phyloP scores from a whole-genome alignment of 92 coral and sea anemone species.

The Actinostola sp. region DNA sequence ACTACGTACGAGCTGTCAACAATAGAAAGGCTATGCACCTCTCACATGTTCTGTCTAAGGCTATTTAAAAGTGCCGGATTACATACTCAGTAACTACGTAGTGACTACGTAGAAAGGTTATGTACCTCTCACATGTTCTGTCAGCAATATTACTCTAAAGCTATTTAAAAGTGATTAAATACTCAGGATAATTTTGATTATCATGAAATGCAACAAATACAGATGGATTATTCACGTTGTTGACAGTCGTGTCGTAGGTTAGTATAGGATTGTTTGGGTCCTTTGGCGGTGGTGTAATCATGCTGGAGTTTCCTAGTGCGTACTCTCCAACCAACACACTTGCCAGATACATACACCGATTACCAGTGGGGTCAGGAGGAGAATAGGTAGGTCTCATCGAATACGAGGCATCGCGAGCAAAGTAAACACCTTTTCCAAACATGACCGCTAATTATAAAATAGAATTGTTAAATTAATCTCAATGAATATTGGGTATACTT shows the following conservation, averaged over 20 bases:
- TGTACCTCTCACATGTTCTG: too few relatives aligned
- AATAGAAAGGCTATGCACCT: too few relatives aligned
- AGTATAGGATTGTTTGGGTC: slow-evolving; percentile 32
- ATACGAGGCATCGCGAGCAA: slow-evolving; percentile 63
- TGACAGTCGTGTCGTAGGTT: slow-evolving; percentile 50
- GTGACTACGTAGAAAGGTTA: too few relatives aligned
- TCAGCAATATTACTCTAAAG: background rate
- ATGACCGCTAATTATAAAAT: slow-evolving; percentile 26
- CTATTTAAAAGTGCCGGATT: too few relatives aligned
- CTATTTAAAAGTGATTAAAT: slow-evolving; percentile 58
- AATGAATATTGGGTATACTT: too few relatives aligned
- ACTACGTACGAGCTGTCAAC: too few relatives aligned
- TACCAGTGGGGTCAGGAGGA: slow-evolving; percentile 42
- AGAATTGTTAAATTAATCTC: too few relatives aligned
- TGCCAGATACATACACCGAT: slow-evolving; percentile 68
- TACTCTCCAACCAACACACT: slow-evolving; percentile 73
- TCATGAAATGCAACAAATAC: slow-evolving; percentile 74
- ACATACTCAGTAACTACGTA: too few relatives aligned
- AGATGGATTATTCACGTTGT: slow-evolving; percentile 23
- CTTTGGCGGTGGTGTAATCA: slow-evolving; percentile 65
- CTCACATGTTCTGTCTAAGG: too few relatives aligned
- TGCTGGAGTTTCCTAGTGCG: slow-evolving; percentile 35
- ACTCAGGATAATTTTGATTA: slow-evolving; percentile 73
- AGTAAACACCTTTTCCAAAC: slow-evolving; percentile 67
- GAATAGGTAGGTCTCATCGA: slow-evolving; percentile 56